These are phyloP conservation scores for Teleopsis dalmanni DNA, from an alignment of 1,140 invertebrate species.

Conservation along the genomic window DNA sequence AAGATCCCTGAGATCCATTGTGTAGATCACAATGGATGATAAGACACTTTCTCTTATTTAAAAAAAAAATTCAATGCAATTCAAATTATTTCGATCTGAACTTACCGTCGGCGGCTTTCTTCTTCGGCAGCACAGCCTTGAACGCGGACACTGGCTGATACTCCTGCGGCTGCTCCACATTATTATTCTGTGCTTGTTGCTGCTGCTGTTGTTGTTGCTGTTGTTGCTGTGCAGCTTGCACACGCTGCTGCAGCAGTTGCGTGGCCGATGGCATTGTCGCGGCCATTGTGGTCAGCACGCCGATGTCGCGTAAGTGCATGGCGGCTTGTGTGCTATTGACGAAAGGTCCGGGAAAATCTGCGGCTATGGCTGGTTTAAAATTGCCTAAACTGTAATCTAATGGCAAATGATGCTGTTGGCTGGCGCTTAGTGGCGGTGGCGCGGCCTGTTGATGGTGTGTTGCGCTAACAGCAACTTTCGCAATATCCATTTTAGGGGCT, in stretches of 20 bases:
- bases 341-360: conserved; percentile 35
- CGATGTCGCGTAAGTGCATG: conserved; percentile 37
- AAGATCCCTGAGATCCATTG: too few species aligned
- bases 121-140: conserved; percentile 39
- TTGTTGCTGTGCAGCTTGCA: conserved; percentile 25
- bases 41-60: neutral
- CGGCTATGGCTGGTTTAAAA: conserved; percentile 37
- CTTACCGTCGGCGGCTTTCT: conserved; percentile 39
- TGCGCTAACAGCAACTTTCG: neutral
- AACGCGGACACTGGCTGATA: conserved; percentile 39
- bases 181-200: conserved; percentile 20
- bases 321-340: conserved; percentile 18
- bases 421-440: conserved; percentile 7
- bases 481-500: neutral
- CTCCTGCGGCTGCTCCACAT: conserved; percentile 18
- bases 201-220: conserved; percentile 22
- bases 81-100: too few species aligned
- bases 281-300: conserved; percentile 33
- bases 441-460: conserved; percentile 21
- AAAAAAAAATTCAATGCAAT: too few species aligned
- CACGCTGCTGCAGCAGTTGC: conserved; percentile 35
- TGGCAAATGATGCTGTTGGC: conserved; percentile 31
- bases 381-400: conserved; percentile 40
- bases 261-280: conserved; percentile 35
- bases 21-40: too few species aligned